Conservation (phyloP, 1,140 invertebrate genomes). For the Eufriesea mexicana region DNA sequence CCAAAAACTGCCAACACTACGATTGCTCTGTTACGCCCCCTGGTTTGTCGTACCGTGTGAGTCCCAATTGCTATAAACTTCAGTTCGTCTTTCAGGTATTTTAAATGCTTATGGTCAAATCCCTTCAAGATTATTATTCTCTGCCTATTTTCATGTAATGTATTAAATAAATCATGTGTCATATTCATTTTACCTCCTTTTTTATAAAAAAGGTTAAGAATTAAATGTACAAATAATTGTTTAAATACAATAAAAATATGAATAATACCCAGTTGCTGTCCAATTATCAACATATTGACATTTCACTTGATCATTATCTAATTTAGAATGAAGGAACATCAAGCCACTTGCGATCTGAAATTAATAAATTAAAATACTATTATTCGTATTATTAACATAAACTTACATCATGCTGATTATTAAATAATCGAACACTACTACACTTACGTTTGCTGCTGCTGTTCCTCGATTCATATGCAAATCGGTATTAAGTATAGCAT, state of each 20-base stretch:
- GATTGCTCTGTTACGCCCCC: slow-evolving; percentile 49
- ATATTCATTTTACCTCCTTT: background rate
- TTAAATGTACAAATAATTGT: background rate
- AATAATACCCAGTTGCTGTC: slow-evolving; percentile 63
- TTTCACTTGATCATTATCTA: slow-evolving; percentile 52
- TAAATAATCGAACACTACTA: background rate
- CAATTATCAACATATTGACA: slow-evolving; percentile 56
- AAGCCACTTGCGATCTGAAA: slow-evolving; percentile 65
- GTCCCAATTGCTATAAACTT: slow-evolving; percentile 49
- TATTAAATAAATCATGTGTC: background rate
- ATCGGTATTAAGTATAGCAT: slow-evolving; percentile 69
- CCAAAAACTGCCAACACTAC: slow-evolving; percentile 68
- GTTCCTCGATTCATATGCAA: slow-evolving; percentile 54
- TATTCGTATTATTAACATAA: background rate
- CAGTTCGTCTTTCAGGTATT: slow-evolving; percentile 62
- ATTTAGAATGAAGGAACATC: slow-evolving; percentile 52
- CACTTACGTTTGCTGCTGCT: slow-evolving; percentile 45
- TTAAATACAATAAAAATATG: background rate
- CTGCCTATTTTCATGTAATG: slow-evolving; percentile 49
- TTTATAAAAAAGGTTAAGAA: background rate
- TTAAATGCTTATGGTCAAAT: slow-evolving; percentile 70
- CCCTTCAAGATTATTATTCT: slow-evolving; percentile 67
- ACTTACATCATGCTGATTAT: background rate
- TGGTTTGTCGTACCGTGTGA: slow-evolving; percentile 43
- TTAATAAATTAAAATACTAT: background rate